Conservation (phyloP, 2,797 vertebrate species). For the Onychomys leucogaster region DNA sequence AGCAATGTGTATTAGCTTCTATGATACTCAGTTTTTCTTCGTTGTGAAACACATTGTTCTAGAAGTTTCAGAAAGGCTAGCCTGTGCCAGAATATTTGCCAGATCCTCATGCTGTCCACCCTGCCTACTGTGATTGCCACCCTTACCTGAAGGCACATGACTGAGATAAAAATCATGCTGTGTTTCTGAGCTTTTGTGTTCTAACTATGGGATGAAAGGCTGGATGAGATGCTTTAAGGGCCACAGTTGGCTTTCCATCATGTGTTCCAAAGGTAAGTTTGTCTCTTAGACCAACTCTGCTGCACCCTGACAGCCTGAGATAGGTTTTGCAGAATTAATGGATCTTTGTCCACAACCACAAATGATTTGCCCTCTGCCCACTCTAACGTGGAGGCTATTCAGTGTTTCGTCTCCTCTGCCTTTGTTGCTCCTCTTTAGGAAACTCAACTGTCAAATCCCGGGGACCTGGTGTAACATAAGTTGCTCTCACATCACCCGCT, state of each 20-base stretch:
- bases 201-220: background rate
- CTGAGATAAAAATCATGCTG: background rate
- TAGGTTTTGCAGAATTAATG: background rate
- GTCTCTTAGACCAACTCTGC: background rate
- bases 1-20: background rate
- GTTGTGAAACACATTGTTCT: background rate
- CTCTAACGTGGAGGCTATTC: background rate
- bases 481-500: background rate
- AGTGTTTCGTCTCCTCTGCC: background rate
- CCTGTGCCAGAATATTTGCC: background rate
- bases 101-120: background rate
- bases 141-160: background rate
- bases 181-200: constrained; percentile 15
- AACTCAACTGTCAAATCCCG: background rate
- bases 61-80: background rate
- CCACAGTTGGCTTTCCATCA: background rate
- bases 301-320: background rate
- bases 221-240: background rate
- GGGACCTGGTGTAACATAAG: background rate
- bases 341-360: background rate
- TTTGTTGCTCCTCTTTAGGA: background rate
- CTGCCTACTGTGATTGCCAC: background rate
- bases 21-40: constrained; percentile 42
- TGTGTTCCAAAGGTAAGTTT: background rate
- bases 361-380: background rate